Base-by-base conservation (phyloP, 2,888 invertebrate genomes). In the Lepetodrilus schrolli region DNA sequence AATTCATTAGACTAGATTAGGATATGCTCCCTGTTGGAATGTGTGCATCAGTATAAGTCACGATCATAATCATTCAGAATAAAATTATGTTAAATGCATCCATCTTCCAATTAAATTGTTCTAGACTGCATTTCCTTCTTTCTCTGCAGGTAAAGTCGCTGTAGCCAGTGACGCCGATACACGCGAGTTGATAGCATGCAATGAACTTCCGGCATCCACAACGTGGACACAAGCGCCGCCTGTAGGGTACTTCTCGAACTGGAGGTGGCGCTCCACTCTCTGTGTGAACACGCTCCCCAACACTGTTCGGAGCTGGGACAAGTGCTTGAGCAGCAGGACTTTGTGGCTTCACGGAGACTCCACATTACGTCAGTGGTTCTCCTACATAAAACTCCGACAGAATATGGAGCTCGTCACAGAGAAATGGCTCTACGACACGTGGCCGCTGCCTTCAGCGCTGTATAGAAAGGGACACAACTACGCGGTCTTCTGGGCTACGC, bases 251-350 rank as follows among this genome's bases (percentile, higher is more conserved):
- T 58, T 58, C 34, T 30, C 17, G 30, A 58, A 58, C 34, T 58
- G 58, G 58, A 58, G n/a, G 7, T 58, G 58, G 58, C 30, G 58
- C 1, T 58, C 58, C 3, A 58, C 58, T 7, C 17, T 30, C 30
- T 58, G 58, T 34, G 34, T 17, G 5, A 58, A 58, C 58, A 58
- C 34, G 1, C 17, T 58, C 17, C 23, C 30, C 1, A 26, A 58
- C 30, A 58, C 58, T 58, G 58, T 30, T 30, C 58, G 58, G 58
- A 58, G 58, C 58, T 58, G 58, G 58, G 58, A 58, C 17, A 13
- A 13, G 30, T 58, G 58, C n/a, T 17, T 58, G 4, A 17, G 26
- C 34, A 58, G 34, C 58, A 58, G 58, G n/a, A 58, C 30, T n/a
- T 7, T 58, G n/a, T 58, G 58, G 58, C 2, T 58, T 7, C 58